These are phyloP conservation scores for Hetaerina americana DNA, from an alignment of 1,140 invertebrate genomes.

Conservation along the genomic window DNA sequence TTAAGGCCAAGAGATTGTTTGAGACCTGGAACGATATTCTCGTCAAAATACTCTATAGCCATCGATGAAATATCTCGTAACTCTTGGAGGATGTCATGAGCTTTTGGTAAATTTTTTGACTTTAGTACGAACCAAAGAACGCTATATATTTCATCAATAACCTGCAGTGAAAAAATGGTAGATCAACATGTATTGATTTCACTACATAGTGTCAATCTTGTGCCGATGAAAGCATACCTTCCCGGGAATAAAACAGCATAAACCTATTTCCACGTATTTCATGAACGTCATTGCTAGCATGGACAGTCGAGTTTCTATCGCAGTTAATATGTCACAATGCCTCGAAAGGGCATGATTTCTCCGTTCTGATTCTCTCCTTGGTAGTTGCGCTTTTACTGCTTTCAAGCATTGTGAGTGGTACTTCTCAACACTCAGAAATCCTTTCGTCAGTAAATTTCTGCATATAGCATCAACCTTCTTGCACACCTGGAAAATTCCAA, in stretches of 20 bases:
- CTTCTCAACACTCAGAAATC: constrained; percentile 65
- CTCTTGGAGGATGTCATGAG: constrained; percentile 78
- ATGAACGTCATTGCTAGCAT: constrained; percentile 86
- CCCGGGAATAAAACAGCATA: constrained; percentile 88
- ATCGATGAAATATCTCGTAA: constrained; percentile 84
- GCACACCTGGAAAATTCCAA: constrained; percentile 65
- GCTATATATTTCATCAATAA: constrained; percentile 74
- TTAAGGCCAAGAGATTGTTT: constrained; percentile 18
- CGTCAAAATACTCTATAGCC: constrained; percentile 94
- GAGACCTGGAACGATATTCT: constrained; percentile 59
- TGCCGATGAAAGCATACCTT: too few relatives aligned
- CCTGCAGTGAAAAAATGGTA: constrained; percentile 36
- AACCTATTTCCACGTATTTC: constrained; percentile 65
- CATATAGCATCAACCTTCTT: constrained; percentile 60
- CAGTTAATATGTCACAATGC: constrained; percentile 78
- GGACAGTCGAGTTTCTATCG: constrained; percentile 79
- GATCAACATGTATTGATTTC: not conserved
- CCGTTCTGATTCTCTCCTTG: constrained; percentile 76
- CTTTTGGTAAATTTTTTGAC: constrained; percentile 50
- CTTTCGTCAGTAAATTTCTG: constrained; percentile 60
- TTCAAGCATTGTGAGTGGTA: constrained; percentile 60
- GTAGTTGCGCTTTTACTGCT: constrained; percentile 67
- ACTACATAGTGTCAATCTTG: too few relatives aligned
- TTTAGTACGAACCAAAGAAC: constrained; percentile 55
- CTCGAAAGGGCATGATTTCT: constrained; percentile 67